Base-by-base conservation (phyloP, 2,797 vertebrate genomes). In the Myotis findleyi region DNA sequence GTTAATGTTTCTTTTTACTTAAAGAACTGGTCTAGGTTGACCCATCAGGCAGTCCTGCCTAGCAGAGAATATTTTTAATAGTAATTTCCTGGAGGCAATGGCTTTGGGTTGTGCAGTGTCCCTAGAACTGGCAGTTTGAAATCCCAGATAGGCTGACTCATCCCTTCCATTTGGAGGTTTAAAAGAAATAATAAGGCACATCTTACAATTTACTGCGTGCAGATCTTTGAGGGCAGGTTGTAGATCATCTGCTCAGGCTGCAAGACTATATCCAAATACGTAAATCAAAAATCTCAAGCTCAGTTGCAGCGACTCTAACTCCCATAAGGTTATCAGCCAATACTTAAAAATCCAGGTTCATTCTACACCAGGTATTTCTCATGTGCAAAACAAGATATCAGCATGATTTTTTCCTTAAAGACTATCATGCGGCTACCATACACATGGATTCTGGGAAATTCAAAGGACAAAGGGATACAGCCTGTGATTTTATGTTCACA, bases 121-220 rank as follows among this genome's bases (percentile, higher is more conserved):
- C 82, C 94, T 96, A 55, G 53, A 96, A 94, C 49, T 76, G 20
- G 88, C 82, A 86, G 69, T 94, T 93, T 47, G 91, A 88, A 96
- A 88, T 92, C 93, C 92, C 92, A 89, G 75, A 95, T 59, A 94
- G 96, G 95, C 97, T 97, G 96, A 96, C 92, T 96, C 96, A 96
- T 97, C 96, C 97, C 95, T 96, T 97, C 96, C 86, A 94, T 90
- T 87, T 92, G 66, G 92, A 96, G 71, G 89, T 83, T 95, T 38
- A 93, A 89, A 91, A 91, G 75, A 88, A 80, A 91, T 47, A 80
- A 89, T 71, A 84, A 87, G 83, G 25, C 87, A 86, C 79, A 88
- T 97, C 87, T 90, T 92, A 93, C 92, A 97, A 97, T 97, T 96
- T 96, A 88, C 75, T 93, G 89, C 88, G 86, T 88, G 41, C 73